Evolutionary conservation across 2,113 vertebrate genomes (phyloP), one percentile per base, ranked within the genome.

Genomic region (Pogonocichla stellata): DNA sequence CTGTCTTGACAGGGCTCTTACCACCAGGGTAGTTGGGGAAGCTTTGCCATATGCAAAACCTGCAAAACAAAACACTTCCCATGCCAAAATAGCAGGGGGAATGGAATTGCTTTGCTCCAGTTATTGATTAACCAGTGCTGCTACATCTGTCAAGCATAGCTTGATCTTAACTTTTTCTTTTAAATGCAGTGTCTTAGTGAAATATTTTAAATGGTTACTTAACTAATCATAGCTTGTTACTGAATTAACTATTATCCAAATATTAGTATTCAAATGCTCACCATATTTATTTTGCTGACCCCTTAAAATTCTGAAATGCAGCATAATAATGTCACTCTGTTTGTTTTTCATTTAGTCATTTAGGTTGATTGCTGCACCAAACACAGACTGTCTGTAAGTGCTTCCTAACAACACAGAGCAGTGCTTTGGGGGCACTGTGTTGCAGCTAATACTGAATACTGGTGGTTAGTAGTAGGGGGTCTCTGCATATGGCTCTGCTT

Each of bases 91-190:
- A 66, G 58, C 36, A 20, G 42, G 34, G 47, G 40, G 26, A 58
- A 58, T 14, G 36, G 40, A 61, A 51, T 40, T 74, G 73, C 78
- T 87, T 51, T 64, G 42, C 51, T 77, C 53, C 43, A 31, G 96
- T 95, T 96, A 84, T 23, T 94, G n/a, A 92, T 94, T 92, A 97
- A 95, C 92, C 29, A 48, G 57, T 26, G 8, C 26, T 75, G 47
- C 34, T 80, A 47, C 4, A 3, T 67, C 50, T 56, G 24, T 67
- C 18, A 2, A 75, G 38, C 33, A 18, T 28, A 77, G 40, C 54
- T 81, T 67, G n/a, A 19, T 42, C 47, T 51, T 26, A 80, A 69
- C 17, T 78, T 61, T 50, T 48, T 66, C n/a, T 83, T 92, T 70
- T 36, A 50, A 58, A 70, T 56, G 29, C 18, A 6, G n/a, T 16